These are phyloP conservation scores for Cuniculus paca DNA, from an alignment of 2,797 vertebrate genomes.

Conservation along the genomic window DNA sequence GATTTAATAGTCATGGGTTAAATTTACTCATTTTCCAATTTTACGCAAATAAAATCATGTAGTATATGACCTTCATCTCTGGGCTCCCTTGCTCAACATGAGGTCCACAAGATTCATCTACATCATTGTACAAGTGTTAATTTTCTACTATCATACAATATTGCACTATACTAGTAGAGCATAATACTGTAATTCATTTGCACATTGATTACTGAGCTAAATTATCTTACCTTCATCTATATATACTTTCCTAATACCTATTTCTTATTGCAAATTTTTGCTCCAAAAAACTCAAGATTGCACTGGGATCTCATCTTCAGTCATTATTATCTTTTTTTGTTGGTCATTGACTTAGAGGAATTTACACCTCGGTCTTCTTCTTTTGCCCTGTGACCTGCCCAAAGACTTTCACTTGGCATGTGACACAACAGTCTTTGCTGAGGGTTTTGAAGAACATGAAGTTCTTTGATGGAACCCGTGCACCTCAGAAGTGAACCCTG, in stretches of 20 bases:
- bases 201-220: neutral
- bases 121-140: neutral
- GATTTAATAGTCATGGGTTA: neutral
- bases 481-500: neutral
- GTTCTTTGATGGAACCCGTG: neutral
- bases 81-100: neutral
- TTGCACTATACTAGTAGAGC: neutral
- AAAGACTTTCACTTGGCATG: neutral
- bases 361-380: neutral
- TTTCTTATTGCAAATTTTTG: slow-evolving; percentile 49
- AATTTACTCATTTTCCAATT: neutral
- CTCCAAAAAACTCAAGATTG: neutral
- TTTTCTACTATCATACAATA: neutral
- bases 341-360: neutral
- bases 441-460: neutral
- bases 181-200: neutral
- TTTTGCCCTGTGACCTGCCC: accelerated
- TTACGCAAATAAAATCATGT: neutral
- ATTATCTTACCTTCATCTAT: neutral
- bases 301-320: neutral
- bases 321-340: slow-evolving; percentile 2
- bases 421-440: neutral
- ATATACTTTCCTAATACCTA: neutral
- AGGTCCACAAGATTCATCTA: neutral
- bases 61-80: neutral